A percentile compares a stretch with the other conserved stretches of the same genome.
Conservation (phyloP, 2,113 vertebrate species). For the Eclectus roratus region DNA sequence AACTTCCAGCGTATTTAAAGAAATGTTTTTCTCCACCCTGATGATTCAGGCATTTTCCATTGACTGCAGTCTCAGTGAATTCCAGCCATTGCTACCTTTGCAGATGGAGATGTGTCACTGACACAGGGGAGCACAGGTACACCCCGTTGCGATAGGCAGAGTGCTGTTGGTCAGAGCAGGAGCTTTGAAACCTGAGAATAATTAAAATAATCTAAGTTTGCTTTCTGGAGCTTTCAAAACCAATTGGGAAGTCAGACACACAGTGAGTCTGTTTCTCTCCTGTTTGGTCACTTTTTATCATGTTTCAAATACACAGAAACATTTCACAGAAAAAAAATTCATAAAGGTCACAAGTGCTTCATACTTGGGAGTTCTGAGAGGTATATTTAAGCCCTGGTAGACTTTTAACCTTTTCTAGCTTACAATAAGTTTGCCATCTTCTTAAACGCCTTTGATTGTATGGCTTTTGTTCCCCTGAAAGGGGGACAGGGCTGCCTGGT, state of each 20-base stretch:
- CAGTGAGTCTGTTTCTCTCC: not conserved
- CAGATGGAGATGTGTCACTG: not conserved
- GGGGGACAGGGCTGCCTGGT: conserved; percentile 66
- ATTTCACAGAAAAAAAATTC: not conserved
- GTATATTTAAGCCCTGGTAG: conserved; percentile 54
- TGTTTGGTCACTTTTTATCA: not conserved
- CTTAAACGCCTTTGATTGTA: conserved; percentile 62
- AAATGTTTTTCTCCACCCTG: not conserved
- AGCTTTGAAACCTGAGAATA: not conserved
- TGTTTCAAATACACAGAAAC: not conserved
- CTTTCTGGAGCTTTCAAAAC: not conserved
- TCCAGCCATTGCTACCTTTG: not conserved
- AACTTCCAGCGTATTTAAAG: not conserved
- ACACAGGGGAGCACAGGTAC: not conserved
- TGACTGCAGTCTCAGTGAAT: not conserved
- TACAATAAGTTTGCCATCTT: conserved; percentile 64
- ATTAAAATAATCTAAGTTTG: not conserved
- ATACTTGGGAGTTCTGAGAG: conserved; percentile 34
- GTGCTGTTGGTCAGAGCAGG: not conserved
- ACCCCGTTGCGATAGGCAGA: accelerated
- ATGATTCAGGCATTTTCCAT: not conserved
- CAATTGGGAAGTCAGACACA: not conserved
- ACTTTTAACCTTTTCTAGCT: conserved; percentile 69
- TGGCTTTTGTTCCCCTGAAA: conserved; percentile 66
- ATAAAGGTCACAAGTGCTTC: conserved; percentile 22